Percentiles rank a stretch among this genome's conserved stretches.
These are phyloP conservation scores for Meandrina meandrites DNA, from an alignment of 92 coral and sea anemone genomes.

Conservation along the genomic window DNA sequence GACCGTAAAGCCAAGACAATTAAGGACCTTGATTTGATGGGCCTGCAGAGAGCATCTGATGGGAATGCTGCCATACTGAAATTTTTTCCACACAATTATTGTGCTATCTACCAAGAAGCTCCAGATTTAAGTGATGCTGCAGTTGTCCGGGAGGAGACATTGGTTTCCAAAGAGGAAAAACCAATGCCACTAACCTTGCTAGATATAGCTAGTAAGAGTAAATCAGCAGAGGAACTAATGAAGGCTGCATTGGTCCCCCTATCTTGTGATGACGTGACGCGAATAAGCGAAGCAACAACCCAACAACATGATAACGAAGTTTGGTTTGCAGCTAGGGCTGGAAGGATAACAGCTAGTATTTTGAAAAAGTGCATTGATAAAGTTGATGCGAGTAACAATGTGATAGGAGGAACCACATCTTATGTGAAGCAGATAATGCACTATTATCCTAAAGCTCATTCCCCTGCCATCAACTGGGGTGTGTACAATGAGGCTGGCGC, in stretches of 20 bases:
- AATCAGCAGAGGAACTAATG: slow-evolving; percentile 22
- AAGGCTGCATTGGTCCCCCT: slow-evolving; percentile 22
- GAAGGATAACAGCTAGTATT: slow-evolving; percentile 37
- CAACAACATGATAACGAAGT: slow-evolving; percentile 13
- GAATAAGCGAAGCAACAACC: slow-evolving; percentile 26
- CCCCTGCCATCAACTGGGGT: slow-evolving; percentile 35
- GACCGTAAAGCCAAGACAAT: no score
- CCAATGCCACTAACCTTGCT: slow-evolving; percentile 20
- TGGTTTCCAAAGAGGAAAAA: slow-evolving; percentile 8
- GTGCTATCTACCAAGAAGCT: slow-evolving; percentile 6
- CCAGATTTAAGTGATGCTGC: slow-evolving; percentile 12
- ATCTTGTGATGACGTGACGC: background rate
- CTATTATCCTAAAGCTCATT: slow-evolving; percentile 43
- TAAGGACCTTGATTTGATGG: no score
- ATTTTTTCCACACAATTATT: slow-evolving; percentile 10
- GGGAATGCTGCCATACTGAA: slow-evolving; percentile 34
- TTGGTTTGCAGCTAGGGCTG: slow-evolving; percentile 35
- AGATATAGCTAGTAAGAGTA: slow-evolving; percentile 12
- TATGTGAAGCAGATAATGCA: no score
- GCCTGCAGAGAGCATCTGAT: no score
- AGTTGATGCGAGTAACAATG: slow-evolving; percentile 25
- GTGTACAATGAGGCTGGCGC: slow-evolving; percentile 18
- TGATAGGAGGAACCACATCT: slow-evolving; percentile 39
- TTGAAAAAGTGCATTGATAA: slow-evolving; percentile 33
- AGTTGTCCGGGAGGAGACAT: slow-evolving; percentile 17